Percentiles rank a stretch among this genome's conserved stretches.
Evolutionary conservation across 35 echinoderm and acorn worm genomes (phyloP).

Genomic region (Eucidaris tribuloides): DNA sequence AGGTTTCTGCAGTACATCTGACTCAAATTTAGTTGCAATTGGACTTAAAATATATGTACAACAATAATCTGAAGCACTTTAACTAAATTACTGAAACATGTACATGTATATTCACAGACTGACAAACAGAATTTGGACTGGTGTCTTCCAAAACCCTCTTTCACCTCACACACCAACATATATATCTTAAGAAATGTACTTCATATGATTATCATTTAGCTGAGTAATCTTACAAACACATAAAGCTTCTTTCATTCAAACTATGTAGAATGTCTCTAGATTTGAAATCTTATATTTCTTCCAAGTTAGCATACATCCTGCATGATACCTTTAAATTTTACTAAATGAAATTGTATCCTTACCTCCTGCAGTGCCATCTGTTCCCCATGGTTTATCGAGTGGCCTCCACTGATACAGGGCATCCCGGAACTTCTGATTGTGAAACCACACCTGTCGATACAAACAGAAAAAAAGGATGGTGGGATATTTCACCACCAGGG

Average conservation of each 20-base stretch:
- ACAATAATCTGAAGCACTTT: no score
- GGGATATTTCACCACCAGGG: background rate
- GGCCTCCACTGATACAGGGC: slow-evolving; percentile 74
- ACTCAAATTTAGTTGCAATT: no score
- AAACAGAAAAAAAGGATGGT: background rate
- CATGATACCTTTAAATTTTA: background rate
- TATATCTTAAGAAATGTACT: no score
- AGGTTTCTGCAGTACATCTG: no score
- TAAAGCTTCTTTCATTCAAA: background rate
- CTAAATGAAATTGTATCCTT: background rate
- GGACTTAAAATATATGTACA: no score
- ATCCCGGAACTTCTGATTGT: slow-evolving; percentile 52
- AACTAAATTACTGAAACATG: no score
- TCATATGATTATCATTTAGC: no score
- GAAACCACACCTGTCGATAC: slow-evolving; percentile 74
- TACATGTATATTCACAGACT: no score
- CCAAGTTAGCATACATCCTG: background rate
- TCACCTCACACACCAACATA: no score
- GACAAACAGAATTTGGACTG: no score
- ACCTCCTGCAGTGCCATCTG: background rate
- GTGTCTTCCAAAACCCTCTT: no score
- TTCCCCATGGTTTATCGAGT: slow-evolving; percentile 6
- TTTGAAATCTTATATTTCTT: background rate
- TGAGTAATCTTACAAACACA: background rate
- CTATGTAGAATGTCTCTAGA: background rate